These are phyloP conservation scores for Xenopus tropicalis DNA, from an alignment of 2,113 vertebrate species.

Conservation along the genomic window UCB_Xtro_10.0 CM004445.2:59570501-59571000, in stretches of 20 bases:
- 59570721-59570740: slow-evolving; percentile 47
- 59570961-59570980: too few species aligned
- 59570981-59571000: too few species aligned
- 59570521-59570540: slow-evolving; percentile 3
- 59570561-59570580: slow-evolving; percentile 51
- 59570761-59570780: too few species aligned
- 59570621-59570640: slow-evolving; percentile 39
- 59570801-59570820: too few species aligned
- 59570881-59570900: too few species aligned
- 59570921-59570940: too few species aligned
- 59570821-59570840: too few species aligned
- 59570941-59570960: too few species aligned
- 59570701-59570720: slow-evolving; percentile 51
- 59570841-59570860: too few species aligned
- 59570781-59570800: too few species aligned
- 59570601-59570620: background rate
- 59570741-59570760: background rate
- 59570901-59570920: too few species aligned
- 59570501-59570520: background rate
- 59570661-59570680: slow-evolving; percentile 33
- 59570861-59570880: too few species aligned
- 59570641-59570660: slow-evolving; percentile 37
- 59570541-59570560: background rate
- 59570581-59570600: slow-evolving; percentile 43
- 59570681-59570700: slow-evolving; percentile 14